phyloP scores from a whole-genome alignment of 2,797 vertebrate species.

The Ibycter americanus region DNA sequence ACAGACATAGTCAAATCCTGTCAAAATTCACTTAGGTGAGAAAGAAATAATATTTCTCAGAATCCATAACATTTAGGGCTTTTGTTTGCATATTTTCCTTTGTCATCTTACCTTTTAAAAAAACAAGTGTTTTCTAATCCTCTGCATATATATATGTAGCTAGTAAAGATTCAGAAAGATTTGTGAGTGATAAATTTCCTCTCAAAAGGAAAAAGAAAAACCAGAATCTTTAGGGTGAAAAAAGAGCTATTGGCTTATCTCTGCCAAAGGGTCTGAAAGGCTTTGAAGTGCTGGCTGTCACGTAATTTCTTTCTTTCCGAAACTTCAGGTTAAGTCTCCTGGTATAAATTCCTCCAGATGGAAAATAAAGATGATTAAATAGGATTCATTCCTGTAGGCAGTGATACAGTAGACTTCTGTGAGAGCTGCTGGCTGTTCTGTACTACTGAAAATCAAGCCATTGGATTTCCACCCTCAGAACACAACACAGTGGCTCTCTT shows the following conservation, averaged over 20 bases:
- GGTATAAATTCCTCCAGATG: background rate
- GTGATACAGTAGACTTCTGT: background rate
- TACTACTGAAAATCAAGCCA: background rate
- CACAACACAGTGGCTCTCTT: accelerated
- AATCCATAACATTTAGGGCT: background rate
- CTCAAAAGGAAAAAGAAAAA: background rate
- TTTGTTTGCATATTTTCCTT: background rate
- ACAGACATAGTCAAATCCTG: background rate
- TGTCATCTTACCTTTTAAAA: background rate
- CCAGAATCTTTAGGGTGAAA: background rate
- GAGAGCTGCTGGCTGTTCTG: background rate
- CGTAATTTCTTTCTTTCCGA: background rate
- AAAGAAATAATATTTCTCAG: background rate
- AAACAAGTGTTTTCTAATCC: background rate
- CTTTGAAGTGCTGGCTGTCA: background rate
- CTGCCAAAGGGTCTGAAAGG: background rate
- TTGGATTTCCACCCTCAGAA: background rate
- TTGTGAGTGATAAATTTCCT: background rate
- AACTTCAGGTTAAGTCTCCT: background rate
- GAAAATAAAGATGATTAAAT: background rate
- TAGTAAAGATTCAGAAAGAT: background rate
- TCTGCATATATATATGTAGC: background rate
- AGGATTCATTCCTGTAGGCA: background rate
- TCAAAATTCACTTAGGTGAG: background rate
- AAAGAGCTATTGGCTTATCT: background rate